Evolutionary conservation across 2,888 invertebrate species (phyloP), one percentile per base, ranked within the genome.

Genomic region (Calameuta pallipes): DNA sequence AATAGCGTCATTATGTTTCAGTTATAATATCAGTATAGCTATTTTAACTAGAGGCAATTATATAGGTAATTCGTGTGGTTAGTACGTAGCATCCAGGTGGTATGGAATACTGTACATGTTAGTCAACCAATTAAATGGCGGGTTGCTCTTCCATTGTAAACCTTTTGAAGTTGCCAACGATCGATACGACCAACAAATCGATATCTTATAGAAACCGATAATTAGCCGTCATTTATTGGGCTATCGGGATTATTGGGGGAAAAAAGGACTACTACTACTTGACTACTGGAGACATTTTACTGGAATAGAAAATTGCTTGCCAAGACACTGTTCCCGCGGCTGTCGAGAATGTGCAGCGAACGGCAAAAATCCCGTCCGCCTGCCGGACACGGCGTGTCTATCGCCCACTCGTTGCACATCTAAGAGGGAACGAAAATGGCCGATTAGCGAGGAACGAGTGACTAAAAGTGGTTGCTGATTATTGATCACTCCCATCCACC

Each of bases 271-370:
- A 56, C 56, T 23, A 23, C 9, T 56, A 1, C 56, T 56, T 9
- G 56, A 56, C 23, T 56, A 56, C 56, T 23, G 56, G 56, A 56
- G 56, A 56, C 23, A 9, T 56, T 23, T 56, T 23, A 56, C 9
- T 56, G 56, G 56, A 56, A 56, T 56, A 56, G 56, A 79, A 80
- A 80, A 82, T 75, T 85, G 80, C 90, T 90, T 88, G 87, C 91
- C 88, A 94, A 90, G 78, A 94, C 93, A 87, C 94, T 94, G 80
- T 93, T 93, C n/a, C 94, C 94, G 79, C 92, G 93, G 79, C 94
- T 94, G 90, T 94, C 94, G 93, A 94, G 93, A 87, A 94, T 93
- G 90, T 94, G 94, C 84, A 94, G 91, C 70, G 94, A 94, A 89
- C 94, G 94, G 87, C 94, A 94, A 89, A 94, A 94, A 83, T 94